A percentile compares a stretch with the other conserved stretches of the same genome.
phyloP scores from a whole-genome alignment of 1,140 invertebrate species.

The Hermatobates lingyangjiaoensis region DNA sequence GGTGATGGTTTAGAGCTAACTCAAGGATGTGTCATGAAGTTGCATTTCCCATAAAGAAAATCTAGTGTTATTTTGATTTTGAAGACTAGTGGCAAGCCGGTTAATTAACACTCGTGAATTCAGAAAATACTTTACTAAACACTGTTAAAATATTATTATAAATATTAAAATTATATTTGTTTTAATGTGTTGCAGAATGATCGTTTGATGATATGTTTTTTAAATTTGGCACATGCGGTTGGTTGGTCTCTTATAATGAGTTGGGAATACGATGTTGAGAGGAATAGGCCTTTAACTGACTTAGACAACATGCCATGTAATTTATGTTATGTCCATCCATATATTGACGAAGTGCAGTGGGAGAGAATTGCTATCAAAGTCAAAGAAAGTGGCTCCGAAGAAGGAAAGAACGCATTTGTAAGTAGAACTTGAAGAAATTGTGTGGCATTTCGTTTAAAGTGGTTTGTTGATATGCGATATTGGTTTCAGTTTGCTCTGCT shows the following conservation, averaged over 20 bases:
- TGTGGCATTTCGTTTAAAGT: neutral
- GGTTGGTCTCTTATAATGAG: constrained; percentile 5
- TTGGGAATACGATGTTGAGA: constrained; percentile 4
- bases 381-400: neutral
- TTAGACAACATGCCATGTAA: constrained; percentile 7
- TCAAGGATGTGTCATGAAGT: neutral
- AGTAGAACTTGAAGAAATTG: neutral
- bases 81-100: too few species aligned
- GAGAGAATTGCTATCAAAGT: constrained; percentile 1
- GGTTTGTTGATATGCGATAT: neutral
- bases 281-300: neutral
- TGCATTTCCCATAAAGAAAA: neutral
- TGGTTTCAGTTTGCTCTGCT: constrained; percentile 2
- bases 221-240: constrained; percentile 5
- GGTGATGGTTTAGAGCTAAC: neutral
- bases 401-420: constrained; percentile 3
- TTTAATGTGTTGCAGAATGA: constrained; percentile 7
- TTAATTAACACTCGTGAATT: too few species aligned
- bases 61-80: too few species aligned
- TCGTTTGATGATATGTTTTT: constrained; percentile 3
- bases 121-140: too few species aligned
- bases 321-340: constrained; percentile 10
- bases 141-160: too few species aligned
- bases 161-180: too few species aligned
- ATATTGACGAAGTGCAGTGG: constrained; percentile 5